Percentiles rank a stretch among this genome's conserved stretches.
These are phyloP conservation scores for Euplexia lucipara DNA, from an alignment of 2,888 invertebrate genomes.

Conservation along the genomic window DNA sequence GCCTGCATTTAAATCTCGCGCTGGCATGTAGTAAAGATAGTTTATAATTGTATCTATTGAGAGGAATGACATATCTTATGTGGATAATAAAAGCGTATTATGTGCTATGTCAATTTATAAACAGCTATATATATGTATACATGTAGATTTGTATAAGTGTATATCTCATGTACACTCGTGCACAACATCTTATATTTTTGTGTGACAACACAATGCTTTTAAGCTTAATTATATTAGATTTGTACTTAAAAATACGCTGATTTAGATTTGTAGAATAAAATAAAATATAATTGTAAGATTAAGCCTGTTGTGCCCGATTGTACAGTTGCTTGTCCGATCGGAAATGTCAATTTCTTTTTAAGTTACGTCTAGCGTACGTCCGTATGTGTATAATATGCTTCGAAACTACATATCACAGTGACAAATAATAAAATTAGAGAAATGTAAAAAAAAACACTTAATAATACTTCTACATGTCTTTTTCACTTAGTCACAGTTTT, in stretches of 20 bases:
- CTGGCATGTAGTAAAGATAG: constrained; percentile 56
- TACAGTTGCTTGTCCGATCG: constrained; percentile 75
- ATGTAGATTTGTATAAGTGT: constrained; percentile 61
- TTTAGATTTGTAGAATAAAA: constrained; percentile 66
- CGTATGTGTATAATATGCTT: constrained; percentile 72
- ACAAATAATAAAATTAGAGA: constrained; percentile 86
- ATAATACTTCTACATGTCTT: constrained; percentile 73
- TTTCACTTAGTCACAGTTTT: constrained; percentile 67
- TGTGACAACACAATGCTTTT: constrained; percentile 78
- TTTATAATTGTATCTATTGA: constrained; percentile 63
- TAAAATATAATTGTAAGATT: constrained; percentile 63
- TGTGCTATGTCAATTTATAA: constrained; percentile 67
- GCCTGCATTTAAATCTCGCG: constrained; percentile 51
- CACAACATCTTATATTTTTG: constrained; percentile 78
- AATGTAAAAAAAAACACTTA: constrained; percentile 45
- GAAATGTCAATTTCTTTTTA: constrained; percentile 63
- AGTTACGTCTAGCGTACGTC: constrained; percentile 61
- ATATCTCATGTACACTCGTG: constrained; percentile 78
- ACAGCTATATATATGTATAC: constrained; percentile 58
- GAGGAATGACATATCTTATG: constrained; percentile 81
- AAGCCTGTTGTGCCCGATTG: constrained; percentile 77
- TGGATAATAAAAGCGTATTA: constrained; percentile 59
- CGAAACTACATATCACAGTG: constrained; percentile 86
- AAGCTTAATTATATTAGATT: constrained; percentile 77
- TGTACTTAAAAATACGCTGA: constrained; percentile 75